Evolutionary conservation across 2,888 invertebrate species (phyloP).

Genomic region (Chymomyza amoena): DNA sequence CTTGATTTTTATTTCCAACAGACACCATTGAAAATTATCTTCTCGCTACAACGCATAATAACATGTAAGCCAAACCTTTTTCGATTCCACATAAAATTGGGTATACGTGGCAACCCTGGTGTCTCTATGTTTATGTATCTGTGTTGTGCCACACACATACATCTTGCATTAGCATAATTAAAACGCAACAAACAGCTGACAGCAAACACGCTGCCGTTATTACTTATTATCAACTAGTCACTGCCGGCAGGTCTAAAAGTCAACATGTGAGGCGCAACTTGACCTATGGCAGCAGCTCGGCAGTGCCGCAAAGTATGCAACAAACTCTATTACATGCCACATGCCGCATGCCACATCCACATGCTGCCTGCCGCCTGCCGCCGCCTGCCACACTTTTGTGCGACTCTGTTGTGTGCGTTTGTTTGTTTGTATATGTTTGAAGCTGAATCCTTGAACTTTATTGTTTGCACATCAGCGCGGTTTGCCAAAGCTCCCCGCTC

Average conservation of each 20-base stretch:
- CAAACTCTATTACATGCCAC: conserved; percentile 49
- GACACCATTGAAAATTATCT: too few relatives aligned
- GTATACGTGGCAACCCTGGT: background rate
- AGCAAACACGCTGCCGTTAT: conserved; percentile 32
- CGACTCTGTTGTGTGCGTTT: conserved; percentile 21
- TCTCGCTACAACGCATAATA: too few relatives aligned
- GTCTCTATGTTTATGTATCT: background rate
- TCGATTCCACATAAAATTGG: too few relatives aligned
- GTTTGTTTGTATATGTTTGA: conserved; percentile 21
- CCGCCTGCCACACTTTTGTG: conserved; percentile 13
- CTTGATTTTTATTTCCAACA: too few relatives aligned
- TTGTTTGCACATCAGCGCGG: conserved; percentile 73
- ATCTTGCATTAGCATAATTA: conserved; percentile 68
- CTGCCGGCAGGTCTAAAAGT: conserved; percentile 37
- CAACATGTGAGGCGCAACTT: conserved; percentile 51
- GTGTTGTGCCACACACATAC: conserved; percentile 10
- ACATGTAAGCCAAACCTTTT: too few relatives aligned
- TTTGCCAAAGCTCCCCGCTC: conserved; percentile 46
- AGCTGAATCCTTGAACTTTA: conserved; percentile 69
- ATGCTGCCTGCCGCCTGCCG: background rate
- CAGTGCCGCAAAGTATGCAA: conserved; percentile 57
- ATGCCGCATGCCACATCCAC: conserved; percentile 8
- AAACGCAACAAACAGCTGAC: conserved; percentile 46
- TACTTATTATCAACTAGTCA: conserved; percentile 2
- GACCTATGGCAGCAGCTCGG: conserved; percentile 54